These are phyloP conservation scores for Tragelaphus imberbis DNA, from an alignment of 2,113 vertebrate species.

Conservation along the genomic window DNA sequence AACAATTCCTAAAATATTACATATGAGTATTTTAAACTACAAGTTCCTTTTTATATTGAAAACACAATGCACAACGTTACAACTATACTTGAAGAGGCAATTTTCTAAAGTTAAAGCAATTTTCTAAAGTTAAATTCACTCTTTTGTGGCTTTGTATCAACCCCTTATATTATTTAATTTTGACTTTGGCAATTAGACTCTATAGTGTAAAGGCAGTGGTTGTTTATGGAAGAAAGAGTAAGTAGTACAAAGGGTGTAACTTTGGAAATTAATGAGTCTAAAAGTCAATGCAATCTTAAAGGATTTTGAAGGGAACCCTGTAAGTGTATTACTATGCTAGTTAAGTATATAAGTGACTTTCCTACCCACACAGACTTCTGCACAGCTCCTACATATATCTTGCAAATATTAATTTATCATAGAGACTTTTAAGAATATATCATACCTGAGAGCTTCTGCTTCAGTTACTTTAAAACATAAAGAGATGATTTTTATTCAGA, in stretches of 20 bases:
- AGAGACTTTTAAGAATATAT: constrained; percentile 21
- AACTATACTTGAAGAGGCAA: not conserved
- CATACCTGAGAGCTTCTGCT: not conserved
- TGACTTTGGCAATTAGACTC: not conserved
- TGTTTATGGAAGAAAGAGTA: not conserved
- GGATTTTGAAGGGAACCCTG: not conserved
- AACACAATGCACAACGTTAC: not conserved
- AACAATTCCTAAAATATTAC: not conserved
- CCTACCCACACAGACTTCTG: not conserved
- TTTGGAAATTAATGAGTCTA: constrained; percentile 34
- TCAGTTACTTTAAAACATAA: constrained; percentile 25
- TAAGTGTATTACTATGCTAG: not conserved
- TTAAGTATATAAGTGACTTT: constrained; percentile 46
- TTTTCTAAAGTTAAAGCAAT: not conserved
- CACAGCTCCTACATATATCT: not conserved
- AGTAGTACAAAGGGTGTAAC: not conserved
- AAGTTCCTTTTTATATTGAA: not conserved
- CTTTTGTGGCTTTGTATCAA: not conserved
- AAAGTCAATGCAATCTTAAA: constrained; percentile 48
- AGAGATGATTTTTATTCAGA: constrained; percentile 27
- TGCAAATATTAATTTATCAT: constrained; percentile 32
- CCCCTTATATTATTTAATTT: not conserved
- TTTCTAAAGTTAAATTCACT: not conserved
- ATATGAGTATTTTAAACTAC: not conserved
- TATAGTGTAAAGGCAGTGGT: not conserved